These are phyloP conservation scores for Pollenia labialis DNA, from an alignment of 2,888 invertebrate genomes.

Conservation along the genomic window DNA sequence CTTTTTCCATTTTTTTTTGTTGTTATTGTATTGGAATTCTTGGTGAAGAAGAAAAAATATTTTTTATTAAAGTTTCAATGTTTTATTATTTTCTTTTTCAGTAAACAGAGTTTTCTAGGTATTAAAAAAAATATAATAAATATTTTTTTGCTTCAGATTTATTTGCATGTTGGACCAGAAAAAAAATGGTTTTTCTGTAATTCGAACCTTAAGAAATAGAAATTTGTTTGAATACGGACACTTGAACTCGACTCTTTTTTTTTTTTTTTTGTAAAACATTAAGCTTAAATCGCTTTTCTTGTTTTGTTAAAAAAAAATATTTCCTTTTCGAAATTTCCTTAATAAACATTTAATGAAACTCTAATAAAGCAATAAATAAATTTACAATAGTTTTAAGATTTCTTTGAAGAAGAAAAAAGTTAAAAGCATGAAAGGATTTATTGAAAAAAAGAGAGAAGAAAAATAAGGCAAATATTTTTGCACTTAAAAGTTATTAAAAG, in stretches of 20 bases:
- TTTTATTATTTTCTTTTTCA: constrained; percentile 17
- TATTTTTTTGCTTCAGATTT: constrained; percentile 31
- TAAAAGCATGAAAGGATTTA: constrained; percentile 10
- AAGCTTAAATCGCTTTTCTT: constrained; percentile 28
- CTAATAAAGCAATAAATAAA: constrained; percentile 32
- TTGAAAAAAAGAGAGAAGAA: neutral
- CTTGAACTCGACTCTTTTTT: constrained; percentile 31
- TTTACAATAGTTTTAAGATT: neutral
- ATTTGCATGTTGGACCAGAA: constrained; percentile 5
- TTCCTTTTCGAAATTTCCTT: neutral
- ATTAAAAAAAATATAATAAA: constrained; percentile 44
- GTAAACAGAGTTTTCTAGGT: constrained; percentile 10
- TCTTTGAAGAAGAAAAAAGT: neutral
- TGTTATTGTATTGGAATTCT: neutral
- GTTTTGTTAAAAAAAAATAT: constrained; percentile 3
- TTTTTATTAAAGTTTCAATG: constrained; percentile 8
- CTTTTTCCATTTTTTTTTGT: constrained; percentile 4
- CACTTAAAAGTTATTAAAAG: neutral
- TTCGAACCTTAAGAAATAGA: constrained; percentile 12
- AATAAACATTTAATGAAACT: constrained; percentile 35
- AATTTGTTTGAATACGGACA: constrained; percentile 27
- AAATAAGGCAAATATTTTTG: neutral
- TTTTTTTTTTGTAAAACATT: constrained; percentile 13
- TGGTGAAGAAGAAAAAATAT: neutral
- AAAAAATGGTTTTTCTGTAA: neutral